Evolutionary conservation across 2,888 invertebrate genomes (phyloP), one percentile per base, ranked within the genome.

Genomic region (Papilio demoleus): DNA sequence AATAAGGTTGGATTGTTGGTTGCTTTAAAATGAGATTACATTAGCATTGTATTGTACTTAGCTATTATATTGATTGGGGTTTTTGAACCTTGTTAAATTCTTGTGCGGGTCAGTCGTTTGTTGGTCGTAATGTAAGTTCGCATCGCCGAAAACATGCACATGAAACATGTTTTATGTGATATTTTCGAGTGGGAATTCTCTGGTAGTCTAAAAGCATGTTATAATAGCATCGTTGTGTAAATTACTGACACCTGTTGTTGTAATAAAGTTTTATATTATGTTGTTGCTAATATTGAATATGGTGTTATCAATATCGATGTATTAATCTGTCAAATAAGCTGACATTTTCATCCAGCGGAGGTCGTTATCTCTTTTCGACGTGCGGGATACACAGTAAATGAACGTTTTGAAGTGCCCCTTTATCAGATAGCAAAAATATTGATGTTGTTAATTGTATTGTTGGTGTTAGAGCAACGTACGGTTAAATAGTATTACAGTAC

Each of bases 261-360:
- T 74, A 72, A 73, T 76, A 79, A 80, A 47, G 53, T 63, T 62
- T 67, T 80, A 81, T 78, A 75, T 79, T 75, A 74, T 77, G 80
- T 72, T 77, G 80, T 72, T 79, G 79, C 79, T 84, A 82, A 82
- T 84, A 85, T 83, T 75, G 72, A 78, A 79, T 79, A 76, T 77
- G 75, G 76, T 78, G 76, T 82, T 87, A 87, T 88, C 85, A 73
- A 73, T 81, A 83, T 82, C 85, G 83, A 85, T 79, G 77, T 80
- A 85, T 86, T 87, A 84, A 84, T 70, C 86, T 86, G 85, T 86
- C 86, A 85, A 83, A 87, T 86, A 81, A 81, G 79, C 81, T 81
- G 83, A 81, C 85, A 81, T 80, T 80, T 84, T 82, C 80, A 77
- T 78, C 74, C 74, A 75, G 76, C 73, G 74, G 77, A 79, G 77